These are phyloP conservation scores for Copidosoma aretas DNA, from an alignment of 2,888 invertebrate species.

Conservation along the genomic window DNA sequence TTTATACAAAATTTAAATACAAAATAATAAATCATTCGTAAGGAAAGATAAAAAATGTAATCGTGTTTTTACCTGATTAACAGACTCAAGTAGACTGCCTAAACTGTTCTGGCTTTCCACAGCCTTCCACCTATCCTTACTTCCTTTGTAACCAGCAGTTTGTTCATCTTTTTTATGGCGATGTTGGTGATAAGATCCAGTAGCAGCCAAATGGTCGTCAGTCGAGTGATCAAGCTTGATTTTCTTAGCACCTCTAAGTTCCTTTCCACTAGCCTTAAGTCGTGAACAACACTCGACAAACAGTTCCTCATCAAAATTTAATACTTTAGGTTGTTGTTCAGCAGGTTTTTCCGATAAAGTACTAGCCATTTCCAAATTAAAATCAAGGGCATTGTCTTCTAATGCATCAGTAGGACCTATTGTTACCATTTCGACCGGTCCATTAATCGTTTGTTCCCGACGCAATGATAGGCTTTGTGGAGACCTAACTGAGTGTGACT, in stretches of 20 bases:
- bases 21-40: too few species aligned
- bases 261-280: conserved; percentile 59
- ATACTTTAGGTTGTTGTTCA: conserved; percentile 53
- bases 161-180: conserved; percentile 50
- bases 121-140: conserved; percentile 58
- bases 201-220: conserved; percentile 34
- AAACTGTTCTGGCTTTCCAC: conserved; percentile 60
- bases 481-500: not conserved
- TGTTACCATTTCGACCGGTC: not conserved
- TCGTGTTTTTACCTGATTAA: conserved; percentile 59
- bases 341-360: conserved; percentile 2
- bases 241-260: conserved; percentile 58
- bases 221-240: conserved; percentile 59
- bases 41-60: too few species aligned
- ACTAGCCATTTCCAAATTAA: conserved; percentile 36
- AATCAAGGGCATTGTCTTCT: conserved; percentile 58
- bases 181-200: conserved; percentile 9
- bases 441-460: not conserved
- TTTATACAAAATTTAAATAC: too few species aligned
- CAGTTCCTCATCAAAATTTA: conserved; percentile 59
- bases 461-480: not conserved
- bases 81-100: conserved; percentile 58
- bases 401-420: conserved; percentile 48
- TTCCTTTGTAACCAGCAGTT: conserved; percentile 45
- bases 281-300: conserved; percentile 61